phyloP scores from a whole-genome alignment of 2,888 invertebrate genomes.

The Dastarcus helophoroides region DNA sequence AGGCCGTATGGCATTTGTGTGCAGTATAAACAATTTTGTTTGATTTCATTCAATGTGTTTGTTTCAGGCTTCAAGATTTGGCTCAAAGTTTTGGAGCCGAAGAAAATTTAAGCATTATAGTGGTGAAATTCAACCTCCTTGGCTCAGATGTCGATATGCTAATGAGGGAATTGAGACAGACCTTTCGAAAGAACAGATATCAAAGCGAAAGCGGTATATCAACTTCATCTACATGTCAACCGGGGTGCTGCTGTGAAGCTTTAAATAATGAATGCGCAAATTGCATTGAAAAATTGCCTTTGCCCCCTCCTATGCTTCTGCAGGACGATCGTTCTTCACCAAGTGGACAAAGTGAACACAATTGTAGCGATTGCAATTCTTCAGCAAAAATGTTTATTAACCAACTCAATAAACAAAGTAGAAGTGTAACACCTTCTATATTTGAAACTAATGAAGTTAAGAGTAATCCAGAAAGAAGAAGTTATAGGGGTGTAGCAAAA shows the following conservation, averaged over 20 bases:
- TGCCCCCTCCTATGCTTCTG: slow-evolving; percentile 31
- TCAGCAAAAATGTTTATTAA: slow-evolving; percentile 35
- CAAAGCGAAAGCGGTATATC: slow-evolving; percentile 44
- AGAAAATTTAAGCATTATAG: slow-evolving; percentile 77
- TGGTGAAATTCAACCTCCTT: slow-evolving; percentile 61
- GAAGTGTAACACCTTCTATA: slow-evolving; percentile 32
- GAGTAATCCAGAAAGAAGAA: slow-evolving; percentile 41
- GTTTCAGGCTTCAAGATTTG: slow-evolving; percentile 74
- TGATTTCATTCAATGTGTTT: too few species aligned
- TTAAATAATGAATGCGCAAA: slow-evolving; percentile 46
- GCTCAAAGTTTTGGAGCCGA: slow-evolving; percentile 85
- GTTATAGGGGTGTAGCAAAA: slow-evolving; percentile 49
- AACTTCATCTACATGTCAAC: slow-evolving; percentile 38
- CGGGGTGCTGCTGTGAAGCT: slow-evolving; percentile 51
- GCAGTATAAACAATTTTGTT: too few species aligned
- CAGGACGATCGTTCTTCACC: slow-evolving; percentile 70
- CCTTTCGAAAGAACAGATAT: slow-evolving; percentile 48
- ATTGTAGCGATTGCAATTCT: slow-evolving; percentile 38
- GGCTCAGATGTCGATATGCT: slow-evolving; percentile 62
- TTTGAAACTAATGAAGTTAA: slow-evolving; percentile 38
- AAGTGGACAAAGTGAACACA: slow-evolving; percentile 75
- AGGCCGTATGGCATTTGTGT: too few species aligned
- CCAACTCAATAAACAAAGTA: slow-evolving; percentile 31
- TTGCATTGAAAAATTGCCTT: slow-evolving; percentile 33
- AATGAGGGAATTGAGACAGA: slow-evolving; percentile 66